These are phyloP conservation scores for Patella ulyssiponensis DNA, from an alignment of 2,888 invertebrate species.

Conservation along the genomic window DNA sequence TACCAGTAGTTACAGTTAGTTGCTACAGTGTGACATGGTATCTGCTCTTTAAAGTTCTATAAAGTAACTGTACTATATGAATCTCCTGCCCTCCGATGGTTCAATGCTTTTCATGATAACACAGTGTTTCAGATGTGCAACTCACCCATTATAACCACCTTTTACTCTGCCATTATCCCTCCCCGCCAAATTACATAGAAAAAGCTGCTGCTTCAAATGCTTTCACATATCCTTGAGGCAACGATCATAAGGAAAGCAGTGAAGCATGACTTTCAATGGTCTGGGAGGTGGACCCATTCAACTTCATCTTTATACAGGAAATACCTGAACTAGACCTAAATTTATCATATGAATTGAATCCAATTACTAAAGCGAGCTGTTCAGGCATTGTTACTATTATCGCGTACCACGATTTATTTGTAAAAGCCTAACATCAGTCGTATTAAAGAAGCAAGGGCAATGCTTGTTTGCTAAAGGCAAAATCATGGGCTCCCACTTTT, in stretches of 20 bases:
- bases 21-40: too few species aligned
- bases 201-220: constrained; percentile 1
- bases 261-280: not conserved
- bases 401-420: constrained; percentile 1
- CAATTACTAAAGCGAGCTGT: constrained; percentile 12
- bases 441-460: not conserved
- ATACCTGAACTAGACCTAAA: constrained; percentile 1
- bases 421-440: constrained; percentile 9
- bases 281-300: constrained; percentile 4
- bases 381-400: constrained; percentile 1
- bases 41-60: too few species aligned
- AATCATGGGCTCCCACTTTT: not conserved
- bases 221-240: constrained; percentile 1
- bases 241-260: not conserved
- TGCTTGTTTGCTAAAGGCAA: constrained; percentile 12
- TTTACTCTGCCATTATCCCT: not conserved
- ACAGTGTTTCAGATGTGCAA: not conserved
- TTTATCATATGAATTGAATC: constrained; percentile 12
- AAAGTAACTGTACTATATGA: too few species aligned
- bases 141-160: not conserved
- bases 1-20: too few species aligned
- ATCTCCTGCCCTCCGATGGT: not conserved
- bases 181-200: constrained; percentile 11
- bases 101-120: not conserved
- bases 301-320: constrained; percentile 4